Percentiles rank a stretch among this genome's conserved stretches.
Conservation (phyloP, 2,888 invertebrate genomes). For the Chymomyza fuscimana region DNA sequence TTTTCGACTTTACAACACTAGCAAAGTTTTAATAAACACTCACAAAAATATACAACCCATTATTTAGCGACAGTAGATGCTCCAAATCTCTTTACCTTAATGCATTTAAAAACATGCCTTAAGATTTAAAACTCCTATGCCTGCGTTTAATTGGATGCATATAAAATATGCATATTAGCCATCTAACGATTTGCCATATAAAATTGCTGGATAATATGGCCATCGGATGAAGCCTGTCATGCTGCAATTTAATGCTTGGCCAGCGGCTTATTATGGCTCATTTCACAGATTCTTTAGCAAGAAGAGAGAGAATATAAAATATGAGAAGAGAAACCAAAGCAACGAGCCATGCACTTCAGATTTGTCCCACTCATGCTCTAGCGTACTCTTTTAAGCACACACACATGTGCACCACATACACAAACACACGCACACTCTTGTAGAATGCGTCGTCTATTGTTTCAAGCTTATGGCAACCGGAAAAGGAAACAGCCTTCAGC, state of each 20-base stretch:
- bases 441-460: conserved; percentile 40
- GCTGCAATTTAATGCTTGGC: conserved; percentile 10
- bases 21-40: too few relatives aligned
- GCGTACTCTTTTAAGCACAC: neutral
- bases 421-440: conserved; percentile 28
- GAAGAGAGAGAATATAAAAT: conserved; percentile 17
- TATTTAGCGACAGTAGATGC: too few relatives aligned
- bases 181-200: conserved; percentile 15
- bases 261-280: conserved; percentile 53
- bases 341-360: conserved; percentile 39
- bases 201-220: conserved; percentile 9
- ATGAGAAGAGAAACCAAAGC: conserved; percentile 21
- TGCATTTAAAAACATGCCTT: neutral
- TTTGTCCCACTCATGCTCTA: conserved; percentile 15
- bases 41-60: too few relatives aligned
- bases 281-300: conserved; percentile 46
- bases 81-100: neutral
- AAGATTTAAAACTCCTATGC: neutral
- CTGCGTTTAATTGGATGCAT: neutral
- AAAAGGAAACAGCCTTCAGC: conserved; percentile 14
- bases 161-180: neutral
- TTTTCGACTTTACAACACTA: too few relatives aligned
- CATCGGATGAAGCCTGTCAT: conserved; percentile 5
- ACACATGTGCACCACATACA: neutral
- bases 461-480: conserved; percentile 16